Percentiles rank a stretch among this genome's conserved stretches.
phyloP scores from a whole-genome alignment of 2,888 invertebrate species.

The Diabrotica balteata region DNA sequence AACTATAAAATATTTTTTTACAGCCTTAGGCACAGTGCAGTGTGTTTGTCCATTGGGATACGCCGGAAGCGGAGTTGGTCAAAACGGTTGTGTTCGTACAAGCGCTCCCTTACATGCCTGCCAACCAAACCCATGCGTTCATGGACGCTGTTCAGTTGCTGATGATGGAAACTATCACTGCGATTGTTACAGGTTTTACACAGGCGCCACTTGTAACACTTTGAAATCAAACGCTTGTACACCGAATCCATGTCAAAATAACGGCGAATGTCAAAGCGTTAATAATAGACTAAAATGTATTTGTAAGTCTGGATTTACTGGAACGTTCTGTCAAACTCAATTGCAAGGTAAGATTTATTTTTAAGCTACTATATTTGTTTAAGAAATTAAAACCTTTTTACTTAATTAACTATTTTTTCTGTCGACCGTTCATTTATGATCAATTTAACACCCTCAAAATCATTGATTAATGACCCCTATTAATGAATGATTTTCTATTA shows the following conservation, averaged over 20 bases:
- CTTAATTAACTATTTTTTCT: too few species aligned
- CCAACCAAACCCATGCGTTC: slow-evolving; percentile 47
- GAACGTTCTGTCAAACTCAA: slow-evolving; percentile 69
- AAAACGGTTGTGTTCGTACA: slow-evolving; percentile 70
- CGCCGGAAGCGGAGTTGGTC: slow-evolving; percentile 80
- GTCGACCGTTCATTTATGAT: too few species aligned
- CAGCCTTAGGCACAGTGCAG: slow-evolving; percentile 63
- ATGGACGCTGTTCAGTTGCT: slow-evolving; percentile 40
- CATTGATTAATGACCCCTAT: too few species aligned
- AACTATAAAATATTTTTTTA: slow-evolving; percentile 31
- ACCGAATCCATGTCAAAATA: slow-evolving; percentile 81
- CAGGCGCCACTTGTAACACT: slow-evolving; percentile 66
- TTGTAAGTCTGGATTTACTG: slow-evolving; percentile 73
- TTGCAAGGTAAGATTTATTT: slow-evolving; percentile 56
- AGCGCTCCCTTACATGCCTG: slow-evolving; percentile 38
- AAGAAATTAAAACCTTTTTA: too few species aligned
- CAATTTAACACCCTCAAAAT: too few species aligned
- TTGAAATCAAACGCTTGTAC: slow-evolving; percentile 67
- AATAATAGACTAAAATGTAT: slow-evolving; percentile 62
- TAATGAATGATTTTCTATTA: too few species aligned
- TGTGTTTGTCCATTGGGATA: slow-evolving; percentile 84
- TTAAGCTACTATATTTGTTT: too few species aligned
- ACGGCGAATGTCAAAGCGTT: slow-evolving; percentile 71
- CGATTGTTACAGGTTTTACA: slow-evolving; percentile 43
- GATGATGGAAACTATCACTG: slow-evolving; percentile 42